Evolutionary conservation across 2,888 invertebrate species (phyloP), one percentile per base, ranked within the genome.

Genomic region (Parnassius apollo): DNA sequence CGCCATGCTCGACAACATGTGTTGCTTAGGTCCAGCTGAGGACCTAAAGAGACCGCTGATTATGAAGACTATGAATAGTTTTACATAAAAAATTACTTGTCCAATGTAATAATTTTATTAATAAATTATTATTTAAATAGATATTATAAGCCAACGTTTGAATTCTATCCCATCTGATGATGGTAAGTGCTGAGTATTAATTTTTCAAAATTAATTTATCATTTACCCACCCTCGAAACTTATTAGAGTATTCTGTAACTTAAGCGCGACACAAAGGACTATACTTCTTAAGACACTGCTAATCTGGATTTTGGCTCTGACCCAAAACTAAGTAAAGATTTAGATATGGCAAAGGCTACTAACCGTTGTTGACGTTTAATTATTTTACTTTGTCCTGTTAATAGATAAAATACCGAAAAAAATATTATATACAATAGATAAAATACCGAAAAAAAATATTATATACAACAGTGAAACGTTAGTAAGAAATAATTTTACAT

Each of bases 221-320:
- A 54, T 66, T 67, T 59, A 48, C 11, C 18, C 18, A 53, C 11
- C 4, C 42, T 42, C 4, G 48, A 25, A 59, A 59, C 46, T 59
- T 59, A 59, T 64, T 51, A 57, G 57, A 61, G 61, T 46, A 61
- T 57, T 64, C 55, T 45, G 56, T 59, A 59, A 64, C 63, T 64
- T 52, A 59, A 13, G 13, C 42, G 45, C 50, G 52, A 53, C 53
- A 67, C 69, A 69, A 68, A 68, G 69, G 68, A 64, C 64, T 57
- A 7, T 35, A 64, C 45, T 64, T 60, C 57, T 60, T 57, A 60
- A 64, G 64, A 60, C 59, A 77, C 63, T 59, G 77, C 75, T 86
- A 85, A 88, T 86, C 86, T 83, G 73, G 79, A 71, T 69, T 62
- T 83, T 88, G 86, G 86, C 85, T 71, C 66, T 59, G 63, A 66